Evolutionary conservation across 2,797 vertebrate species (phyloP).

Genomic region (Lithobates sylvaticus): DNA sequence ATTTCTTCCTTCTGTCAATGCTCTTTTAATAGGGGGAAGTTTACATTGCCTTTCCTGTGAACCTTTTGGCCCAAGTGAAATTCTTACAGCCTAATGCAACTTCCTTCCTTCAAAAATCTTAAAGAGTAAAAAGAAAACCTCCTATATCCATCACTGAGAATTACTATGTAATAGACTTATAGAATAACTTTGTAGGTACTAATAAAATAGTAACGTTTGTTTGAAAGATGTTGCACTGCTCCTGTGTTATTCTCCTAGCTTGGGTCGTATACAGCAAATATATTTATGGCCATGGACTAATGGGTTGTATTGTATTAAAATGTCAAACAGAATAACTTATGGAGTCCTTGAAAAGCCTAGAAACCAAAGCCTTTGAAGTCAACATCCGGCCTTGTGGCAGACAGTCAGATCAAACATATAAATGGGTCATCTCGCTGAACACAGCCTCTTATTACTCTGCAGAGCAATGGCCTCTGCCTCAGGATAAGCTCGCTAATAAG

Average conservation of each 20-base stretch:
- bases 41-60: conserved; percentile 59
- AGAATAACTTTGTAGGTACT: not conserved
- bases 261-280: not conserved
- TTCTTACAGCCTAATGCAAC: conserved; percentile 43
- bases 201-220: not conserved
- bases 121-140: conserved; percentile 11
- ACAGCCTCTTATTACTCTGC: not conserved
- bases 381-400: conserved; percentile 32
- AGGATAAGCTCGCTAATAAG: not conserved
- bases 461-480: not conserved
- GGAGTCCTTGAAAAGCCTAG: not conserved
- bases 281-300: conserved; percentile 1
- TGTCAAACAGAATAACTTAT: conserved; percentile 12
- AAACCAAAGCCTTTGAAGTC: conserved; percentile 26
- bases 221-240: not conserved
- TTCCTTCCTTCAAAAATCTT: conserved; percentile 56
- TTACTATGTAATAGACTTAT: not conserved
- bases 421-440: conserved; percentile 2
- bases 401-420: conserved; percentile 4
- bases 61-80: conserved; percentile 52
- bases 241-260: not conserved
- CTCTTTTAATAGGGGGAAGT: conserved; percentile 55
- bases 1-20: conserved; percentile 32
- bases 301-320: conserved; percentile 18
- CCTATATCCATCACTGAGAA: not conserved